Base-by-base conservation (phyloP, 2,113 vertebrate genomes). In the Mesitornis unicolor region DNA sequence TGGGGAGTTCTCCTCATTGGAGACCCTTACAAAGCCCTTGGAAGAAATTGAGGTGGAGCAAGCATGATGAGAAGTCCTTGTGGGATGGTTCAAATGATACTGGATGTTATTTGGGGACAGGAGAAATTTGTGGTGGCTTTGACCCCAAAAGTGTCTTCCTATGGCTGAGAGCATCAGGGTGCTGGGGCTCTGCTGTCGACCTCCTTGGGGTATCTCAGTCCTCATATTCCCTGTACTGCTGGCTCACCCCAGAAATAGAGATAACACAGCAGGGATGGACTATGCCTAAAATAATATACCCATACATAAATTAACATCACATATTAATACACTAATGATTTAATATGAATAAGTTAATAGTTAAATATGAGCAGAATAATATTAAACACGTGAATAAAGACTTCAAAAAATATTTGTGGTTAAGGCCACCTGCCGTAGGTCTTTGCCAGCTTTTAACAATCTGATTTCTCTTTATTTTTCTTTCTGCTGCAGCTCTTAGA, bases 401-500 rank as follows among this genome's bases (percentile, higher is more conserved):
- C 77, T 7, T 3, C 28, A 11, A 17, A 33, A 1, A 6, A 24
- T 54, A 70, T 64, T 54, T 8, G 54, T 7, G 25, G 59, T 31
- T 11, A 20, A 8, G 4, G 16, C 50, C 59, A 40, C 69, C 69
- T 78, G 51, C 16, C 51, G 54, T 35, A 26, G 35, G 13, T 21
- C 47, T 45, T 47, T 42, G 12, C 51, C 86, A 59, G 18, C 50
- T 57, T 40, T 36, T 22, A 84, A 45, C 13, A 45, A 3, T 61
- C 22, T n/a, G 14, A 45, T 74, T 10, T 50, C 33, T 20, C 5
- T 75, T 31, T 21, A 69, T 75, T 61, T 57, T 15, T 29, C 26
- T 57, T 43, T 14, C 61, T 77, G 24, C 93, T 95, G 29, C 97
- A 99, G 99, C 97, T 99, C 45, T 96, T 99, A 90, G 99, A 99